These are phyloP conservation scores for Catharus minimus DNA, from an alignment of 2,113 vertebrate species.

Conservation along the genomic window DNA sequence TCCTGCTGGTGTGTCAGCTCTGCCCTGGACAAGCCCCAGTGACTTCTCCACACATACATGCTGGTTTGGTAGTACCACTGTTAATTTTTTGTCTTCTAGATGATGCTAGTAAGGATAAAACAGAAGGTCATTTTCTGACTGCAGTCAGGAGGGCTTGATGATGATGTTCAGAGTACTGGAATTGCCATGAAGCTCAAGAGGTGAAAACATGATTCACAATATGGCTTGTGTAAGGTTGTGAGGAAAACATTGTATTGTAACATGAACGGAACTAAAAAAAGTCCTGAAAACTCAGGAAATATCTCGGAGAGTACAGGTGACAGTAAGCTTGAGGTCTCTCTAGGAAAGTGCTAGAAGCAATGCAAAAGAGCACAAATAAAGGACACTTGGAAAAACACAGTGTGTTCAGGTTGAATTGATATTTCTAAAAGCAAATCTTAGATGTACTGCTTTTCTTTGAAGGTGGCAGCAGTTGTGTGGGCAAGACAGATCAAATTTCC, in stretches of 20 bases:
- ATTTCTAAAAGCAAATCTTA: constrained; percentile 7
- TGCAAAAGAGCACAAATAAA: not conserved
- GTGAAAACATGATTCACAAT: not conserved
- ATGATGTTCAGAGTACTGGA: not conserved
- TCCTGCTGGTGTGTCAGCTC: not conserved
- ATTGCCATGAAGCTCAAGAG: not conserved
- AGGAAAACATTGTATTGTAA: not conserved
- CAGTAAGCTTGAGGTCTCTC: not conserved
- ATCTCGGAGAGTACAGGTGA: not conserved
- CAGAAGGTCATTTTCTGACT: not conserved
- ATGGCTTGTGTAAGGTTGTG: not conserved
- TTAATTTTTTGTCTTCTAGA: not conserved
- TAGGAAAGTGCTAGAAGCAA: not conserved
- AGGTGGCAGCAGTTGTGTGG: constrained; percentile 47
- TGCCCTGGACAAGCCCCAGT: not conserved
- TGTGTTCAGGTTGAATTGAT: not conserved
- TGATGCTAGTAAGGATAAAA: not conserved
- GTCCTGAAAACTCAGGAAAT: not conserved
- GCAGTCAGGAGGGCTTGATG: not conserved
- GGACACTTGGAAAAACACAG: not conserved
- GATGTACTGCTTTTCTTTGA: not conserved
- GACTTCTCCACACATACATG: not conserved
- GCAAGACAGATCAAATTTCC: constrained; percentile 9
- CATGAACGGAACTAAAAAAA: not conserved
- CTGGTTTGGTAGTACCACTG: not conserved